Conservation (phyloP, 2,113 vertebrate species). For the Tonatia bakeri region DNA sequence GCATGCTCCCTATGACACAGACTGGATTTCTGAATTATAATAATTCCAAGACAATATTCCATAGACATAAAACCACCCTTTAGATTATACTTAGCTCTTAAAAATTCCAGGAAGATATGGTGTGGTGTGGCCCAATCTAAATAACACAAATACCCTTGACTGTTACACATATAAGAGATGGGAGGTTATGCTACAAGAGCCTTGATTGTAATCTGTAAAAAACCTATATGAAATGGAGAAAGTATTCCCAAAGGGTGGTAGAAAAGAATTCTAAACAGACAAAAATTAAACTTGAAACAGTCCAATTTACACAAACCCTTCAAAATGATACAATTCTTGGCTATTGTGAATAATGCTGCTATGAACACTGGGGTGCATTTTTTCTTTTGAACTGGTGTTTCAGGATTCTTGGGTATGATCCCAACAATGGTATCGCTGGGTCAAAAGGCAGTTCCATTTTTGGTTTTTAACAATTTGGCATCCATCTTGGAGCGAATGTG, state of each 20-base stretch:
- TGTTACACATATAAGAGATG: not conserved
- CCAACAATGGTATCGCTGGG: too few relatives aligned
- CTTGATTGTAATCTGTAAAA: not conserved
- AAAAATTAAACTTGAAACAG: not conserved
- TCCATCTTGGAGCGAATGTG: not conserved
- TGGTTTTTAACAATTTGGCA: not conserved
- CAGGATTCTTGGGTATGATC: too few relatives aligned
- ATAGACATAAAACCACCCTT: not conserved
- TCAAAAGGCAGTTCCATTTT: not conserved
- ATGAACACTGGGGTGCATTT: too few relatives aligned
- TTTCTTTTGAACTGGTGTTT: too few relatives aligned
- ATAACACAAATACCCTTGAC: fast-evolving
- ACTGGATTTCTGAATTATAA: not conserved
- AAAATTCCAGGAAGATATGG: not conserved
- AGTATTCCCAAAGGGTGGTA: not conserved
- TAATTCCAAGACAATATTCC: not conserved
- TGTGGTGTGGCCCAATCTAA: not conserved
- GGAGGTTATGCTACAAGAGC: not conserved
- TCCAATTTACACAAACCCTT: not conserved
- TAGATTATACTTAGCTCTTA: not conserved
- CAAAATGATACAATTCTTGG: not conserved
- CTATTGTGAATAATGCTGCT: too few relatives aligned
- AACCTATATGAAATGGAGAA: not conserved
- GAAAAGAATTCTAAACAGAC: not conserved
- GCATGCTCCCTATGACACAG: not conserved